Conservation (phyloP, 1,140 invertebrate species). For the Acromyrmex echinatior region DNA sequence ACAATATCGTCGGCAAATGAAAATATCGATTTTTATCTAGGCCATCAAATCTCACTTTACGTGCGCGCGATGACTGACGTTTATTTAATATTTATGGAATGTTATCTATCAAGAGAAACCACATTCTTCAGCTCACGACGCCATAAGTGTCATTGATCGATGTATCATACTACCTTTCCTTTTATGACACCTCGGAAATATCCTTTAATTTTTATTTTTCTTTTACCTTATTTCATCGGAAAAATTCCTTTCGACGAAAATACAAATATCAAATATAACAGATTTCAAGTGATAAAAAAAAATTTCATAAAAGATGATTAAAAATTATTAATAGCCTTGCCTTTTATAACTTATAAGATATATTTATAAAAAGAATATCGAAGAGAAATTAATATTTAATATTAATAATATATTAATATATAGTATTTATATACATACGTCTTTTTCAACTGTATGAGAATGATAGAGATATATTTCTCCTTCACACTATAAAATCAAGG, state of each 20-base stretch:
- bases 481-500: too few species aligned
- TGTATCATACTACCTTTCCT: slow-evolving; percentile 3
- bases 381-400: too few species aligned
- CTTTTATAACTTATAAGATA: not conserved
- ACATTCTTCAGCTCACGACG: slow-evolving; percentile 18
- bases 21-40: slow-evolving; percentile 42
- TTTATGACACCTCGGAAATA: not conserved
- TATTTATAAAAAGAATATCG: not conserved
- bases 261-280: not conserved
- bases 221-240: not conserved
- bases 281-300: not conserved
- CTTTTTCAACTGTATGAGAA: too few species aligned
- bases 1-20: not conserved
- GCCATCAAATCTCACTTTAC: slow-evolving; percentile 20
- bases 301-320: not conserved
- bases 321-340: not conserved
- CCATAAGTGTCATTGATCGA: slow-evolving; percentile 36
- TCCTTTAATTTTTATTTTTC: not conserved
- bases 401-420: too few species aligned
- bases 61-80: not conserved
- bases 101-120: slow-evolving; percentile 33
- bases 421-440: too few species aligned
- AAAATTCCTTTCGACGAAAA: not conserved
- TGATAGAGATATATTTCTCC: too few species aligned
- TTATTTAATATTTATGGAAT: slow-evolving; percentile 54